Base-by-base conservation (phyloP, 2,888 invertebrate species). In the Aelia acuminata region DNA sequence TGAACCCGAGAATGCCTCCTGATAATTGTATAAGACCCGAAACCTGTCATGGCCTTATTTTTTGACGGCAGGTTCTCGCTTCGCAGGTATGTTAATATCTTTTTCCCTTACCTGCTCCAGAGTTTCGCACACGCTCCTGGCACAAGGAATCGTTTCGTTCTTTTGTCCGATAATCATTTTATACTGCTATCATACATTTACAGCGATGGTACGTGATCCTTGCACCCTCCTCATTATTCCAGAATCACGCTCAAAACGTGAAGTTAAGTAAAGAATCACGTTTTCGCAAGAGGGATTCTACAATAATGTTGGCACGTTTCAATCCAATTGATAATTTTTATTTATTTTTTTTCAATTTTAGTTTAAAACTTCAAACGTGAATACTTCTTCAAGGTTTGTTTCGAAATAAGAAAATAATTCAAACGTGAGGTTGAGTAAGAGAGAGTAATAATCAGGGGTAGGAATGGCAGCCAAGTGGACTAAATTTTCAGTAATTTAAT, bases 41-140 rank as follows among this genome's bases (percentile, higher is more conserved):
- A 80, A 80, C 80, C 43, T 5, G 80, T 80, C 43, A n/a, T 80
- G 80, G 39, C 39, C 43, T 39, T 80, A 80, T 80, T 80, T 57
- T 80, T 80, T 43, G 80, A 80, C 75, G 43, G 75, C n/a, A n/a
- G 80, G 43, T 47, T 47, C 80, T 80, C n/a, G 80, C 43, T 43
- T 43, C 43, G 22, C 80, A 22, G n/a, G 80, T 80, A 80, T 80
- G 80, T 80, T 80, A 80, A 80, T 80, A 80, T 80, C n/a, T 80
- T 80, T n/a, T 80, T 20, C 31, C 43, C 80, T 80, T 70, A 20
- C 18, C 31, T 18, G 18, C 1, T 35, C 22, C 11, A 43, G n/a
- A 43, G n/a, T 80, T 35, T 80, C n/a, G 35, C 18, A 20, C 63
- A 35, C 35, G 63, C 5, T 11, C 26, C 7, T 70, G 13, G 13